Percentiles rank a stretch among this genome's conserved stretches.
phyloP scores from a whole-genome alignment of 2,888 invertebrate species.

The Pycnomerus fuliginosus region DNA sequence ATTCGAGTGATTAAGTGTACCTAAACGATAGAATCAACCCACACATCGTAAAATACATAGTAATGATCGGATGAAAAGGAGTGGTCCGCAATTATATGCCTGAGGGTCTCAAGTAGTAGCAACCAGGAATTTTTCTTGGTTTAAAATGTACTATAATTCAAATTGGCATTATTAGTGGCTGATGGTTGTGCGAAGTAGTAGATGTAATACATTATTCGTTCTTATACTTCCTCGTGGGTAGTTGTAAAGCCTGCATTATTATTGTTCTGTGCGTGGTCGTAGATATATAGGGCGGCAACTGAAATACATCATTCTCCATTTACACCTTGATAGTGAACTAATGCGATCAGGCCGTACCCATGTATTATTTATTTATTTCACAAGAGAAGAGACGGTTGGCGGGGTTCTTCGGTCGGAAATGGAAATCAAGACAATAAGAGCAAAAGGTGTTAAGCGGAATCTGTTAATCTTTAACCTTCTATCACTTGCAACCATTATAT shows the following conservation, averaged over 20 bases:
- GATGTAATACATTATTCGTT: constrained; percentile 27
- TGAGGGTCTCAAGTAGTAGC: too few relatives aligned
- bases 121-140: constrained; percentile 1
- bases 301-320: constrained; percentile 35
- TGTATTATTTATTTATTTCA: constrained; percentile 25
- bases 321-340: constrained; percentile 32
- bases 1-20: too few relatives aligned
- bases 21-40: too few relatives aligned
- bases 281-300: constrained; percentile 32
- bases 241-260: constrained; percentile 23
- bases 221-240: constrained; percentile 28
- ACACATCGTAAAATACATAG: too few relatives aligned
- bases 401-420: too few relatives aligned
- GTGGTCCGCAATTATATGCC: too few relatives aligned
- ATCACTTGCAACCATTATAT: too few relatives aligned
- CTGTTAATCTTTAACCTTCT: too few relatives aligned
- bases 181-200: constrained; percentile 23
- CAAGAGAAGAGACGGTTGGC: too few relatives aligned
- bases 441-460: too few relatives aligned
- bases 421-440: too few relatives aligned
- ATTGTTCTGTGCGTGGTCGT: constrained; percentile 31
- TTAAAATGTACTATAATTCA: constrained; percentile 10
- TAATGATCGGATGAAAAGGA: too few relatives aligned
- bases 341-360: constrained; percentile 28
- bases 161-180: constrained; percentile 24